Percentiles rank a stretch among this genome's conserved stretches.
These are phyloP conservation scores for Cephonodes hylas DNA, from an alignment of 2,888 invertebrate species.

Conservation along the genomic window DNA sequence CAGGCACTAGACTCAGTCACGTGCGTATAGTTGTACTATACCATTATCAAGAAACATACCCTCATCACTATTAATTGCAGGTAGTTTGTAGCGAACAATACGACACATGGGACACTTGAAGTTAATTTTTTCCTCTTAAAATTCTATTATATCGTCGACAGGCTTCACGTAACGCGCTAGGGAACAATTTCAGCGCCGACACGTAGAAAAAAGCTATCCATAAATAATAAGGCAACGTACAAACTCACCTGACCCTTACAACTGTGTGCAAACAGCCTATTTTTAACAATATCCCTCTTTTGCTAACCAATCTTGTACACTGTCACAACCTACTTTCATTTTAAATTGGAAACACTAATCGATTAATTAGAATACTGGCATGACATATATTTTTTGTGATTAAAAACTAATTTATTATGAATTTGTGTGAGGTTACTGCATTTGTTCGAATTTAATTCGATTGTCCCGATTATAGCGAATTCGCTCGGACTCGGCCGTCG, in stretches of 20 bases:
- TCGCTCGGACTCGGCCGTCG: constrained; percentile 12
- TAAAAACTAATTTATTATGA: constrained; percentile 20
- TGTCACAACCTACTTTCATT: constrained; percentile 47
- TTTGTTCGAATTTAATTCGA: constrained; percentile 37
- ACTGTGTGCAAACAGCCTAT: constrained; percentile 17
- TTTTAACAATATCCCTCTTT: constrained; percentile 42
- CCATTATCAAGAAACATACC: not conserved
- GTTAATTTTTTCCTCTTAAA: constrained; percentile 1
- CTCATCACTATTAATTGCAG: not conserved
- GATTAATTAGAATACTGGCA: constrained; percentile 19
- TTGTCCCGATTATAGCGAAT: constrained; percentile 25
- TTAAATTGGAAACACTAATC: constrained; percentile 31
- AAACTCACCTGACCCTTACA: constrained; percentile 20
- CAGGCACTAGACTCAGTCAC: too few relatives aligned
- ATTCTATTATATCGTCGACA: constrained; percentile 4
- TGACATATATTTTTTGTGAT: constrained; percentile 15
- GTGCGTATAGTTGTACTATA: not conserved
- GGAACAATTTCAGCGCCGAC: constrained; percentile 11
- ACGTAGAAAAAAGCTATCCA: constrained; percentile 22
- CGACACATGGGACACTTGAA: not conserved
- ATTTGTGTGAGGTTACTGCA: constrained; percentile 26
- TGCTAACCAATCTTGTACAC: constrained; percentile 40
- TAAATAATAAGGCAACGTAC: constrained; percentile 26
- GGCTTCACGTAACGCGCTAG: not conserved
- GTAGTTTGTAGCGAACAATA: not conserved